Conservation (phyloP, 2,888 invertebrate genomes). For the Torymus aiolomorphi region DNA sequence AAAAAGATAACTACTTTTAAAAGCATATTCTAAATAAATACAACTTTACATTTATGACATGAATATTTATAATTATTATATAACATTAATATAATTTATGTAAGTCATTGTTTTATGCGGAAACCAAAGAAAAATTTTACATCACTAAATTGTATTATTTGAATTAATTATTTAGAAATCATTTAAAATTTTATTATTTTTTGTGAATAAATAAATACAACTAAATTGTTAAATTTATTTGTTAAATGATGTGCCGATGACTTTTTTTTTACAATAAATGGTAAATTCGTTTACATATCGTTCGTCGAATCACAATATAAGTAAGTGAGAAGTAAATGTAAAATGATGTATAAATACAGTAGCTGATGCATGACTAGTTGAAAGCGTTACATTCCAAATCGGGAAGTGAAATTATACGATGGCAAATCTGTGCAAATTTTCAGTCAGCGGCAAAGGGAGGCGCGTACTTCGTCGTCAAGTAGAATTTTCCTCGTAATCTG, state of each 20-base stretch:
- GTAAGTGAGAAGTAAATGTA: slow-evolving; percentile 40
- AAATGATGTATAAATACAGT: slow-evolving; percentile 55
- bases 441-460: slow-evolving; percentile 67
- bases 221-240: slow-evolving; percentile 52
- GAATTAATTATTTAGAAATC: slow-evolving; percentile 39
- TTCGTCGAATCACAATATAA: slow-evolving; percentile 37
- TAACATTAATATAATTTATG: too few species aligned
- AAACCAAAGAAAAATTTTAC: too few species aligned
- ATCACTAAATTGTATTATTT: too few species aligned
- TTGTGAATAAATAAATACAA: slow-evolving; percentile 56
- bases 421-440: slow-evolving; percentile 28
- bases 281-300: slow-evolving; percentile 34
- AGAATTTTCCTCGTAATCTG: slow-evolving; percentile 70
- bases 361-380: slow-evolving; percentile 69
- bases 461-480: slow-evolving; percentile 66
- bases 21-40: too few species aligned
- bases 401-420: slow-evolving; percentile 30
- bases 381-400: slow-evolving; percentile 61
- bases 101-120: too few species aligned
- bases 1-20: too few species aligned
- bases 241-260: slow-evolving; percentile 50
- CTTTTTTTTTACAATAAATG: slow-evolving; percentile 46
- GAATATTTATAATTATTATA: too few species aligned
- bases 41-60: too few species aligned
- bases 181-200: slow-evolving; percentile 48